These are phyloP conservation scores for Coryphaenoides rupestris DNA, from an alignment of 2,113 vertebrate species.

Conservation along the genomic window DNA sequence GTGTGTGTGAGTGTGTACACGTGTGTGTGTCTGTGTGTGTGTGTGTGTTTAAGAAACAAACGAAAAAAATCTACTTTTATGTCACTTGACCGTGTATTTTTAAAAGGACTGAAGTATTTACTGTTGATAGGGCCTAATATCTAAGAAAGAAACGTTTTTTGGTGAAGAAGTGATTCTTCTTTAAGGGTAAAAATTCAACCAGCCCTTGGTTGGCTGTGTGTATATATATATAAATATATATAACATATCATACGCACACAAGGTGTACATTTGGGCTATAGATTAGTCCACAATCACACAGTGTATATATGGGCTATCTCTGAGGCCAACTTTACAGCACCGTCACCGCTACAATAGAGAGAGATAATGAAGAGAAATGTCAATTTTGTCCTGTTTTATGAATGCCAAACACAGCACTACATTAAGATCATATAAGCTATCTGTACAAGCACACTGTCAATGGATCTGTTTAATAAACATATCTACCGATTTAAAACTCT, in stretches of 20 bases:
- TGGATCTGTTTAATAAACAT: constrained; percentile 53
- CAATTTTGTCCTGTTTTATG: constrained; percentile 40
- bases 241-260: too few relatives aligned
- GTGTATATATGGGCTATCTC: constrained; percentile 56
- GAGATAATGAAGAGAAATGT: constrained; percentile 30
- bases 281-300: too few relatives aligned
- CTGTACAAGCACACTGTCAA: constrained; percentile 46
- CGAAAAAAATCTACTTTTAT: not conserved
- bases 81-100: constrained; percentile 30
- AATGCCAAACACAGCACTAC: constrained; percentile 58
- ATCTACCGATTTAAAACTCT: not conserved
- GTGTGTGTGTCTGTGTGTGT: not conserved
- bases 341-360: not conserved
- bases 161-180: too few relatives aligned
- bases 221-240: too few relatives aligned
- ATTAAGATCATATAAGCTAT: constrained; percentile 45
- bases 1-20: too few relatives aligned
- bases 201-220: too few relatives aligned
- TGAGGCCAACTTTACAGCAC: constrained; percentile 1
- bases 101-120: constrained; percentile 25
- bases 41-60: not conserved
- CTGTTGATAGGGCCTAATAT: not conserved
- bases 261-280: too few relatives aligned
- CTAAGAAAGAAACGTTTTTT: too few relatives aligned
- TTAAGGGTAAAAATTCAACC: too few relatives aligned